Base-by-base conservation (phyloP, 2,113 vertebrate species). In the Malurus elegans region DNA sequence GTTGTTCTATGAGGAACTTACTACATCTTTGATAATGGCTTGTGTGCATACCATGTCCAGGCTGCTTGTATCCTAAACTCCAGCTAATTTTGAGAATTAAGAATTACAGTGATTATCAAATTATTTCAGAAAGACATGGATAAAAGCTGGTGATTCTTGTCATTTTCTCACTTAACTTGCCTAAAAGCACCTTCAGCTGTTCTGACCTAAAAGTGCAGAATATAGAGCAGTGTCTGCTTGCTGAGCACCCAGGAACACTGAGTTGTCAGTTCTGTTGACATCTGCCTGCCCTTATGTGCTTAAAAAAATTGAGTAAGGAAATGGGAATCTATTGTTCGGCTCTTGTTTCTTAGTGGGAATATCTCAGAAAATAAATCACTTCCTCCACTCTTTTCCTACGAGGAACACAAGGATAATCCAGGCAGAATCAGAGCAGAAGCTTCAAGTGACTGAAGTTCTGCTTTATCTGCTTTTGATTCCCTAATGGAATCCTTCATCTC, bases 401-500 rank as follows among this genome's bases (percentile, higher is more conserved):
- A 88, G 56, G 34, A 91, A 32, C 10, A 13, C 51, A 60, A 74
- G 79, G 67, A 71, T 91, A 86, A 90, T 58, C 86, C 85, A 75
- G 38, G 60, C 67, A 93, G 67, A 81, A 61, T 91, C 3, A 1
- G 60, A 57, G 34, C 11, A 53, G 73, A 78, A 73, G n/a, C 48
- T 86, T 80, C 42, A 62, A 64, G 81, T 86, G 67, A 70, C 78
- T 90, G 81, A 92, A 92, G 84, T 89, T 90, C 47, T 91, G 53
- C 64, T 92, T 91, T 95, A 95, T 94, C 94, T 91, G 72, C 16
- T 90, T 76, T 72, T 74, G 47, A 56, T 71, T 94, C 51, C 38
- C 53, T 92, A 85, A 94, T 82, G 71, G 71, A 75, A 38, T 38
- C 65, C 51, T 67, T 91, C 57, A 70, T 88, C 74, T 70, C 64